Evolutionary conservation across 2,888 invertebrate species (phyloP), one percentile per base, ranked within the genome.

Genomic region (Epirrhoe alternata): DNA sequence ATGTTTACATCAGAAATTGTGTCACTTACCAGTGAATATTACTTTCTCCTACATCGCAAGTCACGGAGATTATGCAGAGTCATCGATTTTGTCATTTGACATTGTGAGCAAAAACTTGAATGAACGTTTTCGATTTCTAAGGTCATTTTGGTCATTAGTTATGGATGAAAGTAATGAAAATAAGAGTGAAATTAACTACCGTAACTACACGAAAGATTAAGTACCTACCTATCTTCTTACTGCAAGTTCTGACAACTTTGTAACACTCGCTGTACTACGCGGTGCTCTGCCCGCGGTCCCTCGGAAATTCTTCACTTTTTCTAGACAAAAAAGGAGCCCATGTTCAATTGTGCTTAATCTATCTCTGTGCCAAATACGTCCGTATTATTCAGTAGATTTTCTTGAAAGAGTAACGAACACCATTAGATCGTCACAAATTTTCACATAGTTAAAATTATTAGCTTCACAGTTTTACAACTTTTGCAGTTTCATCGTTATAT

Each of bases 101-200:
- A 68, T 55, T 66, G 64, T 68, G 64, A 66, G 59, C 53, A 68
- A 61, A 63, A 51, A 67, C 57, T 12, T 58, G 62, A 62, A 64
- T 61, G 30, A 63, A 53, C 52, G 54, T 55, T 69, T 56, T 69
- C 70, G 66, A 53, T 75, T 72, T 75, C 73, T 73, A 73, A 73
- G 74, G 70, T 75, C 65, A 69, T 31, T 59, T 55, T 53, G 55
- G 54, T 68, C 66, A 61, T 61, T 50, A 53, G 66, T 60, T 45
- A 45, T 33, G 56, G 38, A 73, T 49, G 71, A 71, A 73, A 71
- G 73, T 67, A 64, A 70, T 61, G 56, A 62, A 63, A 68, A 71
- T 61, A 59, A 66, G 61, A 64, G 64, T 59, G 35, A 62, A 17
- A 35, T 33, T 31, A 52, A 0, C 53, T 57, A 57, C 47, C 47